Percentiles rank a stretch among this genome's conserved stretches.
Evolutionary conservation across 2,113 vertebrate genomes (phyloP).

Genomic region (Micronisus gabar): DNA sequence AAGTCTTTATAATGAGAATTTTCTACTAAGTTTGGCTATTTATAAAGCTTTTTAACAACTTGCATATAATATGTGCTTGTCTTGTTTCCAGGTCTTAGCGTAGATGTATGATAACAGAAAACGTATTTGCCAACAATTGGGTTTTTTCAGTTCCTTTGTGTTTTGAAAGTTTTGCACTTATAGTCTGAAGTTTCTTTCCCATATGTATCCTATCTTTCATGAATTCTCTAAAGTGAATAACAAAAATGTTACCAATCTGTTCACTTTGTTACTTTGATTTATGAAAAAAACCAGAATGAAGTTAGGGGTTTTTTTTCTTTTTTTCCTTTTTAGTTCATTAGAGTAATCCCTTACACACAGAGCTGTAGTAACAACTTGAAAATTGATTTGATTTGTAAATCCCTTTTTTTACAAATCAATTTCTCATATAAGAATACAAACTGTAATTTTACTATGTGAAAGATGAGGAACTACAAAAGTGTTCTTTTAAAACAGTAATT

Average conservation of each 20-base stretch:
- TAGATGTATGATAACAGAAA: background rate
- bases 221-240: background rate
- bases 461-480: background rate
- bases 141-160: background rate
- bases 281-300: background rate
- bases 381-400: background rate
- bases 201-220: fast-evolving
- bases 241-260: background rate
- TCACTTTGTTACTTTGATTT: background rate
- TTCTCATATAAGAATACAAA: background rate
- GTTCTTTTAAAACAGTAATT: background rate
- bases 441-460: background rate
- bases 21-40: background rate
- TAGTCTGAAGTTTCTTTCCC: background rate
- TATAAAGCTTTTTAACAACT: background rate
- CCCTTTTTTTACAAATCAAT: background rate
- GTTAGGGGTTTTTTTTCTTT: background rate
- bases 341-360: background rate
- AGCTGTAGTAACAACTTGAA: background rate
- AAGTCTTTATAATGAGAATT: background rate
- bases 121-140: background rate
- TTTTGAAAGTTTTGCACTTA: background rate
- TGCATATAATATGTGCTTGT: background rate
- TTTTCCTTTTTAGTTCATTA: background rate
- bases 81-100: background rate